phyloP scores from a whole-genome alignment of 2,888 invertebrate species.

The Harmothoe impar region DNA sequence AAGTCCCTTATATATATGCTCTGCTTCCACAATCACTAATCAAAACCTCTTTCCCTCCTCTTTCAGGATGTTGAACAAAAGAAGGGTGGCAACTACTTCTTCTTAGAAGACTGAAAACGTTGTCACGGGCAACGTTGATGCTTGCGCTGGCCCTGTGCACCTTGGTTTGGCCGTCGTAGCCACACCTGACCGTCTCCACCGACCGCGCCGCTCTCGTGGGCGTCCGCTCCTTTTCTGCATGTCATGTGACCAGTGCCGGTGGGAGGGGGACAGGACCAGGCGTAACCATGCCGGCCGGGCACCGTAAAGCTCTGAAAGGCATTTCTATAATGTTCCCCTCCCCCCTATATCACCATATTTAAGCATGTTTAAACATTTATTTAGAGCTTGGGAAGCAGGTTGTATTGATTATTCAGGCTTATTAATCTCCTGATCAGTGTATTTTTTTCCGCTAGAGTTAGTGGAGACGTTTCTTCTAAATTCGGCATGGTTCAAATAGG shows the following conservation, averaged over 20 bases:
- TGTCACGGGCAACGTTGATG: conserved; percentile 25
- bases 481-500: too few species aligned
- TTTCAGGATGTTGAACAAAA: conserved; percentile 97
- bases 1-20: too few species aligned
- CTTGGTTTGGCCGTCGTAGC: conserved; percentile 38
- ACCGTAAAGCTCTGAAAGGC: not conserved
- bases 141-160: conserved; percentile 61
- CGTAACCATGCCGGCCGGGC: not conserved
- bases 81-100: conserved; percentile 98
- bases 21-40: not conserved
- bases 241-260: not conserved
- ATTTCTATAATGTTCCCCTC: not conserved
- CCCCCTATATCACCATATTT: not conserved
- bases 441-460: too few species aligned
- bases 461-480: too few species aligned
- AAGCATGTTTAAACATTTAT: not conserved
- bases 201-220: not conserved
- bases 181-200: conserved; percentile 29
- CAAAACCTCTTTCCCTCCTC: conserved; percentile 12
- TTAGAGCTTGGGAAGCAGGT: not conserved
- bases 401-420: not conserved
- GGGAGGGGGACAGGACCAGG: conserved; percentile 10
- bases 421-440: too few species aligned
- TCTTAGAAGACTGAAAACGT: conserved; percentile 93
- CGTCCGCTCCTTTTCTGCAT: conserved; percentile 26